Base-by-base conservation (phyloP, 2,797 vertebrate genomes). In the Stomatorhinus walkeri region DNA sequence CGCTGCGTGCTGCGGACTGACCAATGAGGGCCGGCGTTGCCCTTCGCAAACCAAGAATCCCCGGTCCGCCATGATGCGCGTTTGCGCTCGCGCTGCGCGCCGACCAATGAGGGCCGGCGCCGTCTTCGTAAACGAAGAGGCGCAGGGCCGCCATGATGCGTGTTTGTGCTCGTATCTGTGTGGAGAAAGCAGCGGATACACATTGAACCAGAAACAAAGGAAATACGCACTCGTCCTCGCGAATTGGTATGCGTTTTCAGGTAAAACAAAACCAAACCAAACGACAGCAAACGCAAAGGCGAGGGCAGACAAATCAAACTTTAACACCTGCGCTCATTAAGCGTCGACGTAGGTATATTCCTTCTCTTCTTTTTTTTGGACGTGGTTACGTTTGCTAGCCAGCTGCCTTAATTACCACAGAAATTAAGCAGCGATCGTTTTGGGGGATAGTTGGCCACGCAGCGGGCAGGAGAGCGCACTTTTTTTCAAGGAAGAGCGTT, bases 141-240 rank as follows among this genome's bases (percentile, higher is more conserved):
- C 90, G 91, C 89, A 90, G 90, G 68, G 92, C 91, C 95, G 95
- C 95, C 95, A 96, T 96, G 95, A 95, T 95, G 95, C 93, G 95
- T 96, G 95, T 96, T 96, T 96, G 95, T 94, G 95, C 95, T 95
- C 94, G 94, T 59, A 43, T 68, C n/a, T 54, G 95, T 95, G 94
- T 81, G 4, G 84, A 95, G 92, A 94, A 90, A 93, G 89, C 88
- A 59, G 89, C 88, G 87, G 89, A 89, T 72, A 89, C 88, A 87
- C 48, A 89, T 88, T 76, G 90, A 87, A 88, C 51, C 52, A 90
- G 79, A 89, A 87, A 90, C 88, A 90, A 89, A 90, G 89, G 81
- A 89, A 90, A 87, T 87, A 85, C 89, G 64, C 88, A 89, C 76
- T 88, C 76, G 24, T 87, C 76, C 61, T 59, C 72, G 88, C 87